Evolutionary conservation across 64 coral and sea anemone species (phyloP), one percentile per base, ranked within the genome.

Genomic region (Montipora capricornis): DNA sequence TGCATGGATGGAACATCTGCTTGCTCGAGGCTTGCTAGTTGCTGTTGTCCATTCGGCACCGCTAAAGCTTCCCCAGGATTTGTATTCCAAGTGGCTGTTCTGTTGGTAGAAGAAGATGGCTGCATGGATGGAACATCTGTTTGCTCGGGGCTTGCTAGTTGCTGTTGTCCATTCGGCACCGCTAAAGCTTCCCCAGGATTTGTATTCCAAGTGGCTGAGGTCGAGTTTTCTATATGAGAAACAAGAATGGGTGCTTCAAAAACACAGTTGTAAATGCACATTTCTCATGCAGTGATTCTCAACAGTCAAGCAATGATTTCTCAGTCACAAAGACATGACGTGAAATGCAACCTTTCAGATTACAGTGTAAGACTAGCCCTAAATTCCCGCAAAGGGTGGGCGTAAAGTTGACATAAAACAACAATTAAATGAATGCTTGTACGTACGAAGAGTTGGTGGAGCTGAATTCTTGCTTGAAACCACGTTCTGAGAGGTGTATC

Each of bases 141-240:
- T 71, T 86, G 82, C 45, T 17, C 47, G 7, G 66, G 64, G 17
- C 20, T 86, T 86, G 66, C 82, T 86, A 73, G 82, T 86, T 86
- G 82, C 82, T 86, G 64, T 86, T 86, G 82, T 70, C 82, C 82
- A 50, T 45, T 46, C 19, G 17, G 46, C 47, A 47, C 46, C 45
- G 46, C 66, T 50, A 64, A n/a, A 52, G 47, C 37, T 12, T 47
- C 19, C 47, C 60, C 16, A 44, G 45, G 66, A 71, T 44, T 70
- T 15, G 62, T 71, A 10, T 86, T 51, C 82, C 44, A 86, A 71
- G 15, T 19, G 51, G 64, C 66, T 86, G 37, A 37, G 37, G 15
- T 86, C 17, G 19, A 73, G 82, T 17, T 29, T 50, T 70, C 82
- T 86, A 20, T 86, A 51, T 71, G 3, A 20, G 47, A 49, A 71